Conservation (phyloP, 2,113 vertebrate genomes). For the Onychostoma macrolepis region DNA sequence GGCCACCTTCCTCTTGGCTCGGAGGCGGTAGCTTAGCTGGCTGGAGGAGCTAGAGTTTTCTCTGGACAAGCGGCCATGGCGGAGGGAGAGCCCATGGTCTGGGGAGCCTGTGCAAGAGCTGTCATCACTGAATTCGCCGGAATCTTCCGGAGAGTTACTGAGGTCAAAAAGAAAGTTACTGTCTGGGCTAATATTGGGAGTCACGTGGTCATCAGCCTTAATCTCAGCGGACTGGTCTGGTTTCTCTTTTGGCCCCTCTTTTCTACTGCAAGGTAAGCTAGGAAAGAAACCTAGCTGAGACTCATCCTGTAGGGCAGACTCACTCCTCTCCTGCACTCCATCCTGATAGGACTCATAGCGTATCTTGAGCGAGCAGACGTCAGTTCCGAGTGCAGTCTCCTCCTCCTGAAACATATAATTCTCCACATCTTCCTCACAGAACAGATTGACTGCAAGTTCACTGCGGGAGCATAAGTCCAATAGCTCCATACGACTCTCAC, state of each 20-base stretch:
- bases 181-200: conserved; percentile 80
- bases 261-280: conserved; percentile 82
- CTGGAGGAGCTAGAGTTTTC: conserved; percentile 89
- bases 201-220: conserved; percentile 72
- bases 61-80: conserved; percentile 86
- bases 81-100: conserved; percentile 88
- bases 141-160: conserved; percentile 91
- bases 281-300: conserved; percentile 90
- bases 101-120: conserved; percentile 94
- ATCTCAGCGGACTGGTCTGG: conserved; percentile 77
- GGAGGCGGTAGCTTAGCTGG: conserved; percentile 93
- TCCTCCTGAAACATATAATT: conserved; percentile 93
- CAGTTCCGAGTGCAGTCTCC: conserved; percentile 85
- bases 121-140: conserved; percentile 93
- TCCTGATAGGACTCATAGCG: conserved; percentile 90
- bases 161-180: conserved; percentile 91
- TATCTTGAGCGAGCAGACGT: conserved; percentile 89
- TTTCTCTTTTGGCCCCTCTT: conserved; percentile 79
- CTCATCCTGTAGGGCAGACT: conserved; percentile 80
- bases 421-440: conserved; percentile 91
- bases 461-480: conserved; percentile 90
- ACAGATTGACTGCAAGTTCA: conserved; percentile 88
- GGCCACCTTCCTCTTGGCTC: conserved; percentile 96
- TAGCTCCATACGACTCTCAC: conserved; percentile 90
- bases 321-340: conserved; percentile 84